Base-by-base conservation (phyloP, 2,888 invertebrate genomes). In the Tipula lateralis region DNA sequence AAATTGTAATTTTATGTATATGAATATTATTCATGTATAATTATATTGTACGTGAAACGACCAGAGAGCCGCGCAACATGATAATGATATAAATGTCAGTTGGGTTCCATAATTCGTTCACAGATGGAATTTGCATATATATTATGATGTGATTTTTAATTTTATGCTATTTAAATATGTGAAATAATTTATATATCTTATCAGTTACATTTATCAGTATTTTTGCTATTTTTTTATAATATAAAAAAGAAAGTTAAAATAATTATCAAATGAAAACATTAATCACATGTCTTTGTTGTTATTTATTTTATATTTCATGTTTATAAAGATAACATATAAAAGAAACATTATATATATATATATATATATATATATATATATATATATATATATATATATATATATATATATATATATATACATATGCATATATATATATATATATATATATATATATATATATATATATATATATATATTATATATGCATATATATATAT, bases 241-340 rank as follows among this genome's bases (percentile, higher is more conserved):
- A 66, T 66, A 66, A 66, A 66, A 66, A 66, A 66, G 66, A 66
- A 66, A 66, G 66, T 66, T 44, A 44, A 44, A 44, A 44, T 44
- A 44, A 44, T 44, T 66, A 66, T 66, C 66, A 66, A 66, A 66
- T 66, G 66, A 66, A 66, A 66, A 66, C 66, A 66, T 66, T 66
- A 66, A 66, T 66, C 66, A 66, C 66, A 66, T 66, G 19, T 66
- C 66, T 66, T 66, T 66, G 66, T 66, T 66, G 66, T 66, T 66
- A 66, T 66, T 66, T 66, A 66, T 66, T 66, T 66, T 24, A 66
- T 66, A 24, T 66, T 66, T 66, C 66, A 66, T 66, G 3, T 66
- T 66, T 66, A 24, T 24, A 66, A 66, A 66, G 66, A 66, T 66
- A 9, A 66, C 12, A 24, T 24, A 66, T 24, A 66, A 66, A n/a